Base-by-base conservation (phyloP, 2,888 invertebrate species). In the Eupithecia subfuscata region DNA sequence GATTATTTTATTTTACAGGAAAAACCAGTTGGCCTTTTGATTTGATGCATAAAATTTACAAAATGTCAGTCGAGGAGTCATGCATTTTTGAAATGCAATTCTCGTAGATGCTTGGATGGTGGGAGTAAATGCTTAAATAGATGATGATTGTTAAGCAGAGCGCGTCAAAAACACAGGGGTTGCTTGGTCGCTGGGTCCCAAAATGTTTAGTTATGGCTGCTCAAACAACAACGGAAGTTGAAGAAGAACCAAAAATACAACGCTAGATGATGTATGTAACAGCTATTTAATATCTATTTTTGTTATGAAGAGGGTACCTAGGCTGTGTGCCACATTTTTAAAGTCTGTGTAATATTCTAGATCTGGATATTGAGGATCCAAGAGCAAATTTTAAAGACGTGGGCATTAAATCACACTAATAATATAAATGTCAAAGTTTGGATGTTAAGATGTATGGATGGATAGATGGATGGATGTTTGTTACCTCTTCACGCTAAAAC, bases 11-110 rank as follows among this genome's bases (percentile, higher is more conserved):
- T 60, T 37, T 56, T 70, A 40, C 60, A 60, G 18, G 25, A 37
- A 67, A 70, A 43, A 70, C 40, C 30, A 37, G 75, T 56, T 72
- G 45, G 56, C 37, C 63, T 52, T 43, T 64, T 64, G 64, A 34
- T 64, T 34, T 37, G 64, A 64, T 64, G 34, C 64, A 64, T 64
- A 64, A 64, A 65, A 37, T 60, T 4, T 11, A 25, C 60, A 25
- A 56, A 56, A 22, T 60, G 60, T 60, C 60, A 25, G 22, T 60
- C 25, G 60, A 60, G 4, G 60, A 22, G 22, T 30, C 60, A 25
- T 60, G 12, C 25, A 25, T 60, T 60, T 60, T 60, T 22, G 9
- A 25, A 56, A 56, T 56, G 52, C 22, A 22, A n/a, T 11, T 56
- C 52, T 56, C 22, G 52, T 22, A 56, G 11, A 22, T 22, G 22